Evolutionary conservation across 2,113 vertebrate genomes (phyloP).

Genomic region (Aegithalos caudatus): DNA sequence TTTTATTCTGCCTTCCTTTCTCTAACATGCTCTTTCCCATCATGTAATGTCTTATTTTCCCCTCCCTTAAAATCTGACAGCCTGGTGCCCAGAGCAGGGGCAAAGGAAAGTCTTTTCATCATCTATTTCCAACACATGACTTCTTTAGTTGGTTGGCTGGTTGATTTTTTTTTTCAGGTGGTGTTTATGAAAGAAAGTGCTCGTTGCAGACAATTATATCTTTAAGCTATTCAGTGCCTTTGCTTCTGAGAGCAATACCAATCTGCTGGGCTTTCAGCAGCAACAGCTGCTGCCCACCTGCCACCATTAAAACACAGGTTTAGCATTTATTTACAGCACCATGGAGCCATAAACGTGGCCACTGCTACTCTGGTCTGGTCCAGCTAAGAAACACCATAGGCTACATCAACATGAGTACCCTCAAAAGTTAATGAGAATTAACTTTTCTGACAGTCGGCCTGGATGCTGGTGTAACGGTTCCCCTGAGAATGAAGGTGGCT

Average conservation of each 20-base stretch:
- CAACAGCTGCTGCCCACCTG: slow-evolving; percentile 18
- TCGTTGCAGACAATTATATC: background rate
- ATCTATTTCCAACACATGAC: background rate
- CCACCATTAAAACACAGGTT: slow-evolving; percentile 7
- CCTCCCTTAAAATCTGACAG: background rate
- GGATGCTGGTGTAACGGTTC: background rate
- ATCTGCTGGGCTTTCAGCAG: slow-evolving; percentile 2
- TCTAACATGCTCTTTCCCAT: background rate
- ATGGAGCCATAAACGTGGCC: background rate
- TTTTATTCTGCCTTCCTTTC: slow-evolving; percentile 9
- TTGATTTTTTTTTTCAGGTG: background rate
- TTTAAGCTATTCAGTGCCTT: background rate
- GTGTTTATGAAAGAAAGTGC: background rate
- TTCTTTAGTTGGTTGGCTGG: background rate
- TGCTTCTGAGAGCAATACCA: background rate
- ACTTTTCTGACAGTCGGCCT: background rate
- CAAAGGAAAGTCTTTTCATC: background rate
- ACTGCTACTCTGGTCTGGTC: background rate
- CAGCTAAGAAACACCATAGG: background rate
- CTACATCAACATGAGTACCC: background rate
- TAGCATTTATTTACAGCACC: background rate
- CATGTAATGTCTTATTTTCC: background rate
- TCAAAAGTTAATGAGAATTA: background rate
- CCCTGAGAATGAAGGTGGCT: background rate
- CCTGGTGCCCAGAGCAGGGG: background rate